Evolutionary conservation across 2,113 vertebrate genomes (phyloP).

Genomic region (Oplegnathus fasciatus): DNA sequence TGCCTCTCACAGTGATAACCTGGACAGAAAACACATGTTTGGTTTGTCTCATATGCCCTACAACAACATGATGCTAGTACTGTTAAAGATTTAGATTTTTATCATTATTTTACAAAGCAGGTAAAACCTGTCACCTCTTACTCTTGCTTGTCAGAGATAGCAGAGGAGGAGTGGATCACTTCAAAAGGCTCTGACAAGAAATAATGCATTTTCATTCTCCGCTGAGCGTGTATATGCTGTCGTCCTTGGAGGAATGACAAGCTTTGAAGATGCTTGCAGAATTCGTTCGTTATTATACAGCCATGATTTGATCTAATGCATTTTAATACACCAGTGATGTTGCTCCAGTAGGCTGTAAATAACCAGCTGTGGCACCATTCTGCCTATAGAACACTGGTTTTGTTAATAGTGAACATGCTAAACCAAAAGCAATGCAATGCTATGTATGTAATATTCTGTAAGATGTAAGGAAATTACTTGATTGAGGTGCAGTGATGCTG

Average conservation of each 20-base stretch:
- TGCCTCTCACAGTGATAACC: neutral
- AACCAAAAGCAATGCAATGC: neutral
- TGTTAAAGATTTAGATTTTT: neutral
- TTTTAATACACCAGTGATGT: constrained; percentile 28
- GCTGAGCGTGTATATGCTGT: constrained; percentile 11
- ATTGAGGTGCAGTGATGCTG: neutral
- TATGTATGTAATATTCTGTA: neutral
- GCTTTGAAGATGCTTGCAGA: constrained; percentile 44
- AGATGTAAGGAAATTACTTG: neutral
- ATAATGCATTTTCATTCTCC: constrained; percentile 53
- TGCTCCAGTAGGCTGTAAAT: constrained; percentile 37
- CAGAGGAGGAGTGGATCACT: constrained; percentile 11
- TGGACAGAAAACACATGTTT: neutral
- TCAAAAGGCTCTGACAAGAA: constrained; percentile 48
- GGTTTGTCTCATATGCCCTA: neutral
- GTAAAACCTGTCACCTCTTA: neutral
- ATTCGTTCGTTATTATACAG: constrained; percentile 28
- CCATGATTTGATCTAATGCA: constrained; percentile 48
- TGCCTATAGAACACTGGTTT: neutral
- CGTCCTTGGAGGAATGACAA: constrained; percentile 57
- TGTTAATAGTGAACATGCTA: constrained; percentile 3
- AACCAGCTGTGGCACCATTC: constrained; percentile 18
- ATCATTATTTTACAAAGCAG: constrained; percentile 16
- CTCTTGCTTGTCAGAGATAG: constrained; percentile 14
- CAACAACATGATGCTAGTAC: neutral